Evolutionary conservation across 2,113 vertebrate species (phyloP), one percentile per base, ranked within the genome.

Genomic region (Canis aureus): DNA sequence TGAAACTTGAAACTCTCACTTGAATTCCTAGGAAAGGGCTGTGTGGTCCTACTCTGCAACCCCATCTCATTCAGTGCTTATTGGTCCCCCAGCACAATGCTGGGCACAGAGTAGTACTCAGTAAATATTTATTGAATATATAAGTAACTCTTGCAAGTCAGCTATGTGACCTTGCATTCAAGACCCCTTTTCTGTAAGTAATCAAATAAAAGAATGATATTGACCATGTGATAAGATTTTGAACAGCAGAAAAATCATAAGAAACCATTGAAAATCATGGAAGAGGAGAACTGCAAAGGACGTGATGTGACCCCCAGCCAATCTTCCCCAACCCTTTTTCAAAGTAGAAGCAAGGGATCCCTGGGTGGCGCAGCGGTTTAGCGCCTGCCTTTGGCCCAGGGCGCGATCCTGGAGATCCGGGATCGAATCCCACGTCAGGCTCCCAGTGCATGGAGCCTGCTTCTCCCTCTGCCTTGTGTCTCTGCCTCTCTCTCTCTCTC

Each of bases 1-100:
- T 2, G 27, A 69, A 29, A 88, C 25, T 5, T 2, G 27, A 69
- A 29, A 88, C 25, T 5, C n/a, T 88, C 81, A 6, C 10, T 29
- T 10, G 8, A 32, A n/a, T 43, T 38, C 8, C 17, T 62, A 32
- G 62, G 49, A 97, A 51, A 51, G 74, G n/a, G 76, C 10, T 2
- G 22, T 53, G 0, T 49, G 13, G 3, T 16, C 25, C 22, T 64
- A 29, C 22, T 83, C 62, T 20, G 32, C 0, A 22, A 12, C 43
- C 25, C 16, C 19, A 20, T 49, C 73, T 94, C 20, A 51, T 2
- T 49, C 10, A 0, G 17, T 17, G 59, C 51, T 60, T 93, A 32
- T 35, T 81, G 9, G 0, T 25, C 4, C 17, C 3, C 2, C 6
- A 73, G 5, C 0, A n/a, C 11, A 62, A 8, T 3, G 32, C 13